Percentiles rank a stretch among this genome's conserved stretches.
Evolutionary conservation across 2,113 vertebrate genomes (phyloP).

Genomic region (Chloroceryle aenea): DNA sequence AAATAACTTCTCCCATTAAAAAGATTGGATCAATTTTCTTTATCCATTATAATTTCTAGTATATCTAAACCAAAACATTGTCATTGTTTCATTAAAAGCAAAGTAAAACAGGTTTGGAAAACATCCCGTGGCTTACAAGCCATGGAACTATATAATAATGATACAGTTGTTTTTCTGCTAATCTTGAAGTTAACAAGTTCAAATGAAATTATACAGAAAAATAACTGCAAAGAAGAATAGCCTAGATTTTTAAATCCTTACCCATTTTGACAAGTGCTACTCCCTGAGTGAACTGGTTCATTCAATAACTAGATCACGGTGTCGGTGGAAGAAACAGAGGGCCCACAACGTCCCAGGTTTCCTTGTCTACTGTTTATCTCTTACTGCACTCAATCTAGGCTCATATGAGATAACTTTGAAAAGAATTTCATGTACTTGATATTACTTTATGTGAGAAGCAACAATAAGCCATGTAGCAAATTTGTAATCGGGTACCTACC

Average conservation of each 20-base stretch:
- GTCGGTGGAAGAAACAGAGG: neutral
- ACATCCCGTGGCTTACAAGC: neutral
- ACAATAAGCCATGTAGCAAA: neutral
- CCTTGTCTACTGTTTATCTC: neutral
- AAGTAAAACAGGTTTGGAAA: neutral
- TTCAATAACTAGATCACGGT: neutral
- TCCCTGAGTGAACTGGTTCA: neutral
- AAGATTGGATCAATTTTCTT: constrained; percentile 16
- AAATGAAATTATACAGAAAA: neutral
- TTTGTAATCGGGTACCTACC: neutral
- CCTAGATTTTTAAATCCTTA: neutral
- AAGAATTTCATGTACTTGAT: neutral
- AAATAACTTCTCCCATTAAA: constrained; percentile 55
- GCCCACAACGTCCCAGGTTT: neutral
- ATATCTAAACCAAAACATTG: neutral
- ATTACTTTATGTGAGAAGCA: neutral
- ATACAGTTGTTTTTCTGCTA: neutral
- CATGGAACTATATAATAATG: neutral
- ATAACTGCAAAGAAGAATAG: neutral
- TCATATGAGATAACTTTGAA: neutral
- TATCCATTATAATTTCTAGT: neutral
- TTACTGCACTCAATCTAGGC: neutral
- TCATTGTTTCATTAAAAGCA: neutral
- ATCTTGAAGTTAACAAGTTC: neutral
- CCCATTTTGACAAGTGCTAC: neutral